Conservation (phyloP, 2,888 invertebrate species). For the Mystacides longicornis region DNA sequence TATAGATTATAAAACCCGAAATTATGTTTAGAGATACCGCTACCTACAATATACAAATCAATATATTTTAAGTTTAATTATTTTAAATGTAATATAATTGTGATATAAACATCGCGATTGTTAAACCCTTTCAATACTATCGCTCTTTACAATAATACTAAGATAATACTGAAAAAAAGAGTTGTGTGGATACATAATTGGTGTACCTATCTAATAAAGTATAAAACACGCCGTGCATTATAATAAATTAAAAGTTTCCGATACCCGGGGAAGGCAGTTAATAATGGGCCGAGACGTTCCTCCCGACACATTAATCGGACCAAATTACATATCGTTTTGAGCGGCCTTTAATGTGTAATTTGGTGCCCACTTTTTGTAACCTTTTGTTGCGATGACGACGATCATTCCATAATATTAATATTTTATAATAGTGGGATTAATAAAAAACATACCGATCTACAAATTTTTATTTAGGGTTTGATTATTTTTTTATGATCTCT, state of each 20-base stretch:
- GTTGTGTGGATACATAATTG: too few species aligned
- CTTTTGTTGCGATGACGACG: background rate
- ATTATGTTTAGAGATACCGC: too few species aligned
- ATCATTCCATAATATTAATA: background rate
- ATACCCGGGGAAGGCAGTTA: slow-evolving; percentile 14
- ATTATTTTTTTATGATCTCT: background rate
- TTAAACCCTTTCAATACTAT: too few species aligned
- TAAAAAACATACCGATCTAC: background rate
- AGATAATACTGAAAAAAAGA: too few species aligned
- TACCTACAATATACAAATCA: too few species aligned
- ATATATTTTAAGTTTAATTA: too few species aligned
- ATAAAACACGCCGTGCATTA: background rate
- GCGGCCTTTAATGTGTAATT: slow-evolving; percentile 7
- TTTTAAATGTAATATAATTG: too few species aligned
- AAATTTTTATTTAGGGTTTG: background rate
- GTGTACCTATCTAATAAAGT: slow-evolving; percentile 13
- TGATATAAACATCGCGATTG: too few species aligned
- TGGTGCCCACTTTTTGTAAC: background rate
- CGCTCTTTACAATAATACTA: too few species aligned
- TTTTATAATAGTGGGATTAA: background rate
- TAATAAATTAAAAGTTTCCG: slow-evolving; percentile 14
- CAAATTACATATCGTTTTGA: slow-evolving; percentile 13
- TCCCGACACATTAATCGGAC: slow-evolving; percentile 18
- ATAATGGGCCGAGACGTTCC: slow-evolving; percentile 16
- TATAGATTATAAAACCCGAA: too few species aligned